These are phyloP conservation scores for Helogale parvula DNA, from an alignment of 2,113 vertebrate species.

Conservation along the genomic window DNA sequence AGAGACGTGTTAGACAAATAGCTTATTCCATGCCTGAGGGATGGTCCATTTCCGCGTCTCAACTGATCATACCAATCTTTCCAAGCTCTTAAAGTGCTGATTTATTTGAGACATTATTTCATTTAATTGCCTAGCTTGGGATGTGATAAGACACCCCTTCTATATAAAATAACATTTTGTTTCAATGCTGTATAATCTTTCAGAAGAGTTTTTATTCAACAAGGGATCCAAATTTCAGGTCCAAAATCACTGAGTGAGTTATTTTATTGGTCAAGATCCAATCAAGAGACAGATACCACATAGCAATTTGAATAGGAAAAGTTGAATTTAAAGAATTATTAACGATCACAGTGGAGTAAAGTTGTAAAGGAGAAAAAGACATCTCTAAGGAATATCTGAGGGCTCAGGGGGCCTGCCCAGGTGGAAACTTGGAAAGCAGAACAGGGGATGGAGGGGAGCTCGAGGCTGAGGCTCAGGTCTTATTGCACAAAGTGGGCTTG, in stretches of 20 bases:
- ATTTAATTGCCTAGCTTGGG: background rate
- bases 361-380: background rate
- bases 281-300: background rate
- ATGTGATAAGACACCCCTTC: background rate
- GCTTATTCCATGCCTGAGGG: background rate
- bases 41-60: background rate
- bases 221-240: background rate
- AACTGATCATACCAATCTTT: background rate
- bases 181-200: background rate
- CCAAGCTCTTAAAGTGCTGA: background rate
- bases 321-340: background rate
- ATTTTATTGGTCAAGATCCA: background rate
- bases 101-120: background rate
- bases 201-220: background rate
- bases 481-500: accelerated
- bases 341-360: background rate
- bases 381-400: background rate
- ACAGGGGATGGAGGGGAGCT: accelerated
- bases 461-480: background rate
- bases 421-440: background rate
- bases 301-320: background rate
- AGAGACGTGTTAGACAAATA: background rate
- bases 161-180: background rate
- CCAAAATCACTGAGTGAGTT: background rate
- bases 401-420: background rate